Base-by-base conservation (phyloP, 2,797 vertebrate species). In the Pteronotus mesoamericanus region DNA sequence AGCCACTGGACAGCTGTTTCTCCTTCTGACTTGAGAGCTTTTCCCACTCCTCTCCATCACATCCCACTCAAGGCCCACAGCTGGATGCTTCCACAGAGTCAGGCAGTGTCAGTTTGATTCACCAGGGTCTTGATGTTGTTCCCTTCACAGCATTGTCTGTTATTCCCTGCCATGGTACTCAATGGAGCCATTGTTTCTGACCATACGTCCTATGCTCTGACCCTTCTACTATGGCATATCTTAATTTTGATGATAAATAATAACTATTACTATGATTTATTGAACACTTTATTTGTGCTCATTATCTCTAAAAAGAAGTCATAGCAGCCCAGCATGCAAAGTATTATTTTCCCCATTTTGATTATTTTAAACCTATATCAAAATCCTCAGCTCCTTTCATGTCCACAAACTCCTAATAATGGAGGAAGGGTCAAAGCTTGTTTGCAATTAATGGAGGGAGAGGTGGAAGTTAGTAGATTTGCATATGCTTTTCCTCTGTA, bases 161-260 rank as follows among this genome's bases (percentile, higher is more conserved):
- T 55, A 71, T 71, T 91, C 75, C 93, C 57, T 90, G 61, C 72
- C 42, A 1, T 72, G 22, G 21, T 57, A 34, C 82, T 86, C 83
- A 86, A 3, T 61, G 80, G 84, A 94, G 89, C 55, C 39, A 1
- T 89, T 87, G 55, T 86, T 77, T 84, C 61, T 51, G 57, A 48
- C 39, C 64, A 51, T 72, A 89, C 94, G 68, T 77, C 71, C 72
- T 34, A 10, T 8, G 59, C 84, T 68, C 64, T 87, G 87, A 93
- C 89, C 84, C 78, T 92, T 84, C 69, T 87, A 32, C 46, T n/a
- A 9, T 64, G 94, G 77, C 53, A 64, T 34, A 66, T 87, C 55
- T 72, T 95, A 77, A 79, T 94, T 92, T 51, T 51, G 37, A 55
- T 94, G 93, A 85, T 94, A 91, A 97, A 79, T 89, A 92, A 72